Evolutionary conservation across 2,888 invertebrate genomes (phyloP).

Genomic region (Bedellia somnulentella): DNA sequence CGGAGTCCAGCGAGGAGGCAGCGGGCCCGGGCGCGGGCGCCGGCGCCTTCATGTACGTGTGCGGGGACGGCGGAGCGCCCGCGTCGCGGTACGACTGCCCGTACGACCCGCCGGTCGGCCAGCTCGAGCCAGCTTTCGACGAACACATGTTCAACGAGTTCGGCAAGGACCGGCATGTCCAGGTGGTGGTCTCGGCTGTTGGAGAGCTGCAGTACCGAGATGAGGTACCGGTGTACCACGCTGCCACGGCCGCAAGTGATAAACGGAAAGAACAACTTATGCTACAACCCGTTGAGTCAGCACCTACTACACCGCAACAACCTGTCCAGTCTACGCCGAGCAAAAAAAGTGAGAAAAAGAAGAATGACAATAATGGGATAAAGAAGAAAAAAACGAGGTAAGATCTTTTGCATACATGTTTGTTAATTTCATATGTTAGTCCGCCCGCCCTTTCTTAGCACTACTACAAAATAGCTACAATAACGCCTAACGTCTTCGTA

Average conservation of each 20-base stretch:
- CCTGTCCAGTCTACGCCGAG: constrained; percentile 37
- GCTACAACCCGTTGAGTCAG: constrained; percentile 35
- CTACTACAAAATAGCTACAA: no score
- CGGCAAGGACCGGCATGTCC: constrained; percentile 55
- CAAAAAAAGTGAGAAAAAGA: constrained; percentile 78
- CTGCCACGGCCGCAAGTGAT: constrained; percentile 15
- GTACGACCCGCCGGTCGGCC: constrained; percentile 29
- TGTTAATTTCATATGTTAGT: no score
- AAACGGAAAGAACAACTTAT: constrained; percentile 44
- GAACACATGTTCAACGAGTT: constrained; percentile 82
- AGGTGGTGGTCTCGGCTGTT: constrained; percentile 47
- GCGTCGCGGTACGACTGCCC: constrained; percentile 44
- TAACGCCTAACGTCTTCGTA: no score
- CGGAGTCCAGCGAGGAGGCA: constrained; percentile 53
- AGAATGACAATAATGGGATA: constrained; percentile 81
- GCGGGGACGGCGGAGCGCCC: constrained; percentile 26
- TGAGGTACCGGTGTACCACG: constrained; percentile 30
- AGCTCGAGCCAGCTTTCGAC: constrained; percentile 76
- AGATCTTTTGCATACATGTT: constrained; percentile 3
- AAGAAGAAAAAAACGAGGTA: constrained; percentile 93
- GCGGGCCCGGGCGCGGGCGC: constrained; percentile 46
- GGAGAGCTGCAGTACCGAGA: constrained; percentile 56
- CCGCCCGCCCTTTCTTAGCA: no score
- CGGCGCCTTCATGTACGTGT: constrained; percentile 54
- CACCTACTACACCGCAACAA: constrained; percentile 30